Conservation (phyloP, 2,888 invertebrate species). For the Lydus trimaculatus region DNA sequence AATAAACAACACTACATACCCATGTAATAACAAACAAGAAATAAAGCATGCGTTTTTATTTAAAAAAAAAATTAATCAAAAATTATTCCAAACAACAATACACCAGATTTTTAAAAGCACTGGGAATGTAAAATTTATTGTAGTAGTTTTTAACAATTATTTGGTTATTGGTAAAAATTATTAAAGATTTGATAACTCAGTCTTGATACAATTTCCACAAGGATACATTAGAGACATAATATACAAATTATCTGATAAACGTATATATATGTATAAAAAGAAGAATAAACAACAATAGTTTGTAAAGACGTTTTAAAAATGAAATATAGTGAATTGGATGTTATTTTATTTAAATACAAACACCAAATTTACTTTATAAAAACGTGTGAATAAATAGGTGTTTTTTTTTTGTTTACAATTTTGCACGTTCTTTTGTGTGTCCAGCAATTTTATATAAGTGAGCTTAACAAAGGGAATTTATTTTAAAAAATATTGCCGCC, state of each 20-base stretch:
- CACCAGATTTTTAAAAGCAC: conserved; percentile 37
- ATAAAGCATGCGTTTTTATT: conserved; percentile 5
- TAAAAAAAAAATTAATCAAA: conserved; percentile 10
- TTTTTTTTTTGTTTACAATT: too few species aligned
- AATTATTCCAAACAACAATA: conserved; percentile 17
- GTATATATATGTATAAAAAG: conserved; percentile 13
- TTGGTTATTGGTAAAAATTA: conserved; percentile 38
- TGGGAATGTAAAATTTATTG: conserved; percentile 45
- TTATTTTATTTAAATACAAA: background rate
- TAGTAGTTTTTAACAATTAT: conserved; percentile 24
- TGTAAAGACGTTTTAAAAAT: background rate
- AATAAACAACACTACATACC: conserved; percentile 2
- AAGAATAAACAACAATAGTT: background rate
- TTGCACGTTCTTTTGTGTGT: background rate
- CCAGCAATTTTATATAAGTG: background rate
- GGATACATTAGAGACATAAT: conserved; percentile 16
- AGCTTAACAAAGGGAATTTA: conserved; percentile 17
- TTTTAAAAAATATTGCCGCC: conserved; percentile 24
- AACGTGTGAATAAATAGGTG: background rate
- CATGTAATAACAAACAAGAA: conserved; percentile 13
- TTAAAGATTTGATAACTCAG: conserved; percentile 42
- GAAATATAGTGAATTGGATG: background rate
- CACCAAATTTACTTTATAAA: background rate
- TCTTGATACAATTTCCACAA: conserved; percentile 35
- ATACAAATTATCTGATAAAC: conserved; percentile 21